Percentiles rank a stretch among this genome's conserved stretches.
phyloP scores from a whole-genome alignment of 2,888 invertebrate genomes.

The Dynastes grantii region DNA sequence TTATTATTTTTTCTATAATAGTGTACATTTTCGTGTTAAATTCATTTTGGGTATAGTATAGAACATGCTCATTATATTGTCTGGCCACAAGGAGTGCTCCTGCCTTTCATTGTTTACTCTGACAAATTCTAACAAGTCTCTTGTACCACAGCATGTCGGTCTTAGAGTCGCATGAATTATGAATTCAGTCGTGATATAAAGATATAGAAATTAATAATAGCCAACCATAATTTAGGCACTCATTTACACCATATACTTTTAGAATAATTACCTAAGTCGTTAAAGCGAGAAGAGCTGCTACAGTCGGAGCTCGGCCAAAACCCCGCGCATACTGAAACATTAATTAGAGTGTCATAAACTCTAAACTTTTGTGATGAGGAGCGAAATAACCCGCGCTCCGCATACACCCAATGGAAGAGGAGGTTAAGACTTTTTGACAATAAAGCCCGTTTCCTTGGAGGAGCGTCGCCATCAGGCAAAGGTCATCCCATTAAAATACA shows the following conservation, averaged over 20 bases:
- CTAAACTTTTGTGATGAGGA: conserved; percentile 29
- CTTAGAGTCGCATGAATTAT: not conserved
- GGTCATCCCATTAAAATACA: conserved; percentile 63
- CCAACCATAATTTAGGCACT: conserved; percentile 1
- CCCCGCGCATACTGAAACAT: conserved; percentile 38
- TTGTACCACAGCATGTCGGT: not conserved
- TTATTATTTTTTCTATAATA: too few relatives aligned
- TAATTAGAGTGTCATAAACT: conserved; percentile 43
- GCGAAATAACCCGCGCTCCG: conserved; percentile 21
- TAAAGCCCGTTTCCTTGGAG: conserved; percentile 30
- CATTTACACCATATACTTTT: conserved; percentile 30
- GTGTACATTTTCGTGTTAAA: too few relatives aligned
- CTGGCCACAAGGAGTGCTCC: too few relatives aligned
- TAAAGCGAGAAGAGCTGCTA: conserved; percentile 1
- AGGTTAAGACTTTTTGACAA: conserved; percentile 43
- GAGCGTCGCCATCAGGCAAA: conserved; percentile 37
- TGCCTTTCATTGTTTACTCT: not conserved
- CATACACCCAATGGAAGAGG: conserved; percentile 11
- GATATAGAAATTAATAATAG: not conserved
- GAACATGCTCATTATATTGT: too few relatives aligned
- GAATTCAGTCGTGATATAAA: not conserved
- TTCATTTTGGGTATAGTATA: too few relatives aligned
- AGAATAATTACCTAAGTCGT: conserved; percentile 39
- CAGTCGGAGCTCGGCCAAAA: conserved; percentile 23
- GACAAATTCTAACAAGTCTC: not conserved